phyloP scores from a whole-genome alignment of 2,113 vertebrate genomes.

The Oenanthe oenanthe region DNA sequence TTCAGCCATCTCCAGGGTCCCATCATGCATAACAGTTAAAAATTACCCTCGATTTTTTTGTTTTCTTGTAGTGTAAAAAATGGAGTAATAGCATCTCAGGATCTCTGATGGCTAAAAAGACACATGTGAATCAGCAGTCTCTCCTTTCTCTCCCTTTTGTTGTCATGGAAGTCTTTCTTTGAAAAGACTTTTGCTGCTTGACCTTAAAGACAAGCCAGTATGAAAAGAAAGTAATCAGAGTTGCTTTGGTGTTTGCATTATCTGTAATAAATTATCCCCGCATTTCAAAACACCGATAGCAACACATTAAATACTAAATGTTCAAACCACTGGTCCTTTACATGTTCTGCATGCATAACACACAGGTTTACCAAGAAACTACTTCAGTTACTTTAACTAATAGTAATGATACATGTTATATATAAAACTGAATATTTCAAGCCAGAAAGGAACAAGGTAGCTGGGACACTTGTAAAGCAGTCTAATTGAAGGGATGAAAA shows the following conservation, averaged over 20 bases:
- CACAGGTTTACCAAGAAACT: neutral
- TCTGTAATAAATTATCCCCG: neutral
- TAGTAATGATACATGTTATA: neutral
- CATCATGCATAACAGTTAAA: neutral
- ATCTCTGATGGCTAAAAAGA: neutral
- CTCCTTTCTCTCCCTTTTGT: neutral
- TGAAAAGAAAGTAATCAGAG: neutral
- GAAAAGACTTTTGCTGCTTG: neutral
- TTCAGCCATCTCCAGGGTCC: neutral
- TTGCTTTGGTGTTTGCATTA: neutral
- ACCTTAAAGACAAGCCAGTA: neutral
- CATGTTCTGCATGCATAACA: neutral
- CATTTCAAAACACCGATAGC: neutral
- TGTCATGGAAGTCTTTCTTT: slow-evolving; percentile 50
- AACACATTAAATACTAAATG: neutral
- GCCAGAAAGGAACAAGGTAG: neutral
- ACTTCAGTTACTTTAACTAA: neutral
- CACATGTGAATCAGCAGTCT: neutral
- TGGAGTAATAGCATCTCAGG: neutral
- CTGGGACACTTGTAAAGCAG: neutral
- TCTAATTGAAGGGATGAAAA: neutral
- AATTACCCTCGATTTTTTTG: neutral
- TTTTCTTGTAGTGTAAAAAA: neutral
- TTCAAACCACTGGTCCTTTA: neutral
- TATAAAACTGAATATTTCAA: neutral